These are phyloP conservation scores for Aptenodytes forsteri DNA, from an alignment of 2,113 vertebrate species.

Conservation along the genomic window DNA sequence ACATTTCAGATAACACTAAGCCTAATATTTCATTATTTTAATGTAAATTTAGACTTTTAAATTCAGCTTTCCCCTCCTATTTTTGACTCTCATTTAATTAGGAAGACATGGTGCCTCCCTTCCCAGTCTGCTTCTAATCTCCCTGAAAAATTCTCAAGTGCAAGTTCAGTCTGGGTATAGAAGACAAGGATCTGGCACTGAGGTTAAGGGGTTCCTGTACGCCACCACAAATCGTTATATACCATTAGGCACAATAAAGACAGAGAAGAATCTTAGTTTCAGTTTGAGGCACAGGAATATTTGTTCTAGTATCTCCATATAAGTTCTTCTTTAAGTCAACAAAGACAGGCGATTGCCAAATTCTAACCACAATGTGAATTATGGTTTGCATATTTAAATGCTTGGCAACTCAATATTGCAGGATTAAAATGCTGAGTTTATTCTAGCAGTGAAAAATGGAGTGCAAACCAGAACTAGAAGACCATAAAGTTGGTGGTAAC, in stretches of 20 bases:
- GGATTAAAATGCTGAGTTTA: not conserved
- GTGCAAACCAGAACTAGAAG: not conserved
- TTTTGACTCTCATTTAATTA: not conserved
- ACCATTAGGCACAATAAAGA: not conserved
- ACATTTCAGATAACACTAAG: not conserved
- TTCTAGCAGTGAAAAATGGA: not conserved
- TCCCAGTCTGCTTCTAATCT: not conserved
- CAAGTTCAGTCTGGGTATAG: not conserved
- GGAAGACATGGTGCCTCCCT: not conserved
- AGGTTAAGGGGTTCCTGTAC: not conserved
- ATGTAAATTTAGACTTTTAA: not conserved
- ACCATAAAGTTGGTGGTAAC: not conserved
- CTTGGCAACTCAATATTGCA: not conserved
- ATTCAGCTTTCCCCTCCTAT: not conserved
- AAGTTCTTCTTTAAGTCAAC: slow-evolving; percentile 45
- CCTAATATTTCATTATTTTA: not conserved
- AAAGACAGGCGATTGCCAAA: slow-evolving; percentile 30
- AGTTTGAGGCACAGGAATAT: not conserved
- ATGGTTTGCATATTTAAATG: slow-evolving; percentile 13
- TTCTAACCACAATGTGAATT: slow-evolving; percentile 32
- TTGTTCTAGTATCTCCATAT: slow-evolving; percentile 27
- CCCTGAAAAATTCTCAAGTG: not conserved
- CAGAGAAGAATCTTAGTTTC: not conserved
- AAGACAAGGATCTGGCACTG: not conserved
- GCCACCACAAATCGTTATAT: not conserved